Percentiles rank a stretch among this genome's conserved stretches.
Evolutionary conservation across 2,797 vertebrate species (phyloP).

Genomic region (Melanotaenia pygmaea): DNA sequence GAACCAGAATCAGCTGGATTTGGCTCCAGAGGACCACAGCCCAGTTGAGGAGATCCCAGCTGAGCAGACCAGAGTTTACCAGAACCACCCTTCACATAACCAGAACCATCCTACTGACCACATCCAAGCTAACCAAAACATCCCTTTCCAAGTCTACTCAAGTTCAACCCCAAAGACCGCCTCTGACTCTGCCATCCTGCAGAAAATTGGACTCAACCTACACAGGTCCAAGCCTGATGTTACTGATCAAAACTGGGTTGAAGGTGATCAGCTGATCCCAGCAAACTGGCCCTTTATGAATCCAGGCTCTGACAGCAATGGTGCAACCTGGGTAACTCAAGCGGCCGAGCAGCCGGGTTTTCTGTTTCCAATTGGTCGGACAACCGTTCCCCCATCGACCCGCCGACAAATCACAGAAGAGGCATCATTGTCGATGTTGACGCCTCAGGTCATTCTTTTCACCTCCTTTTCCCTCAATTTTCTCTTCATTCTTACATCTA

Average conservation of each 20-base stretch:
- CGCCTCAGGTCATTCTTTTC: slow-evolving; percentile 57
- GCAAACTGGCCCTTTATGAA: slow-evolving; percentile 40
- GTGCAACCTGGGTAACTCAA: slow-evolving; percentile 74
- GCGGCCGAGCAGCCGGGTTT: slow-evolving; percentile 76
- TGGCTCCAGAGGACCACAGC: slow-evolving; percentile 65
- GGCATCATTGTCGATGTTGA: slow-evolving; percentile 66
- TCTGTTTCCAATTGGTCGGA: slow-evolving; percentile 70
- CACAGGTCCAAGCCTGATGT: slow-evolving; percentile 11
- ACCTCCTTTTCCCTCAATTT: not conserved
- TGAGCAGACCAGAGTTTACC: slow-evolving; percentile 79
- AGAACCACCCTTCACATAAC: slow-evolving; percentile 59
- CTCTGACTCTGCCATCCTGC: slow-evolving; percentile 24
- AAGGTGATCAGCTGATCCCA: slow-evolving; percentile 42
- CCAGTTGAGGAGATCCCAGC: slow-evolving; percentile 72
- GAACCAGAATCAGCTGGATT: slow-evolving; percentile 53
- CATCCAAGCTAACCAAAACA: slow-evolving; percentile 34
- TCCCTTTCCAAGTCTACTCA: slow-evolving; percentile 19
- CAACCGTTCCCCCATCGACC: slow-evolving; percentile 41
- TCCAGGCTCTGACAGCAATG: slow-evolving; percentile 57
- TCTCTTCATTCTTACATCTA: not conserved
- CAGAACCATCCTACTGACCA: slow-evolving; percentile 25
- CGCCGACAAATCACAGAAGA: slow-evolving; percentile 78
- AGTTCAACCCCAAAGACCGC: slow-evolving; percentile 17
- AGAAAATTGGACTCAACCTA: slow-evolving; percentile 42
- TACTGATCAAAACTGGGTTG: slow-evolving; percentile 62